Base-by-base conservation (phyloP, 2,797 vertebrate species). In the Scomberomorus guttatus region DNA sequence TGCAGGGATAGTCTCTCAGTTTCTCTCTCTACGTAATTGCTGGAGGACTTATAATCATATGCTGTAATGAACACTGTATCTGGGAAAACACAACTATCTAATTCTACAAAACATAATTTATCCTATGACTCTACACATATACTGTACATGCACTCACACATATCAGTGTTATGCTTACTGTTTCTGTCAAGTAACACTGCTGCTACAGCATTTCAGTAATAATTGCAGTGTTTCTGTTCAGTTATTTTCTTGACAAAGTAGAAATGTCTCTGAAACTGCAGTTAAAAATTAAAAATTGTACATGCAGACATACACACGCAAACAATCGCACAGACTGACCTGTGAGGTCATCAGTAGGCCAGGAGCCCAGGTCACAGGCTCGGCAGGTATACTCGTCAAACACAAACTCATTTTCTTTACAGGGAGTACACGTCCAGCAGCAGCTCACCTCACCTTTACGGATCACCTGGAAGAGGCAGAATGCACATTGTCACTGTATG, bases 401-500 rank as follows among this genome's bases (percentile, higher is more conserved):
- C 29, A 99, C 97, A 57, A 97, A 97, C 82, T 99, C 98, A 0
- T 99, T 99, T 32, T 99, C 98, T 85, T 99, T 99, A 65, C 98
- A 99, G 18, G 96, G 97, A 0, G 98, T 99, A 79, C 98, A 99
- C 3, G 98, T 99, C 98, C 98, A 99, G 34, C 98, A 99, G 79
- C 98, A 99, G 89, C 98, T 99, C 82, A 99, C 98, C 92, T 99
- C 98, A 25, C 98, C 98, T 93, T 99, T 99, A 84, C 98, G 97
- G 83, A 99, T 99, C 58, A 99, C 98, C 98, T 99, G 76, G 20
- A 75, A 48, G 29, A 25, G 50, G 60, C 20, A 72, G 29, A 39
- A 57, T 25, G 58, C 9, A 68, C 27, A 74, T 15, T 32, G 66
- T 65, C 10, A n/a, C n/a, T 57, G 55, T 39, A 22, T 58, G 6